Conservation (phyloP, 2,888 invertebrate species). For the Aromia moschata region DNA sequence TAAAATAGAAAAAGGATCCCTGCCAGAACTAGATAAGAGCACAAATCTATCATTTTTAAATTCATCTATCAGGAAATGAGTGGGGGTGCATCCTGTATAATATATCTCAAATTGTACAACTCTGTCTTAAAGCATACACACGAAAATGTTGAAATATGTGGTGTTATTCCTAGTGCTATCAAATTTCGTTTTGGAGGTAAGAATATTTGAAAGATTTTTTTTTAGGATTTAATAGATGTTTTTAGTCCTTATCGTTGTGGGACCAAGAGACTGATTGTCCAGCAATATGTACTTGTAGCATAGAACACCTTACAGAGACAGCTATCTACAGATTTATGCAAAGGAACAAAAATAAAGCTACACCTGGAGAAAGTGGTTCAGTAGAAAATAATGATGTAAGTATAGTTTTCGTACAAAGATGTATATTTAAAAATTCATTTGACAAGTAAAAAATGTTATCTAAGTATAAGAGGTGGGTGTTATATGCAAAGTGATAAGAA, state of each 20-base stretch:
- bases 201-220: conserved; percentile 9
- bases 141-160: conserved; percentile 37
- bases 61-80: conserved; percentile 54
- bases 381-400: conserved; percentile 60
- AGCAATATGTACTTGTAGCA: conserved; percentile 66
- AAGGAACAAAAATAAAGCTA: conserved; percentile 52
- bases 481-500: no score
- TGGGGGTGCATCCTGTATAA: conserved; percentile 56
- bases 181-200: conserved; percentile 29
- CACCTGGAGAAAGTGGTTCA: conserved; percentile 46
- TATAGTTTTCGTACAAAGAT: no score
- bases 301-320: conserved; percentile 66
- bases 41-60: conserved; percentile 18
- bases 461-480: no score
- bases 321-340: conserved; percentile 67
- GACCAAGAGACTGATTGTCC: conserved; percentile 62
- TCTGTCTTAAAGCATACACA: conserved; percentile 33
- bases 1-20: no score
- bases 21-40: conserved; percentile 13
- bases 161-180: conserved; percentile 29
- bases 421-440: no score
- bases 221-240: conserved; percentile 7
- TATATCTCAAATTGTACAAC: conserved; percentile 30
- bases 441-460: no score
- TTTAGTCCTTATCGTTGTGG: conserved; percentile 53